Evolutionary conservation across 2,888 invertebrate species (phyloP).

Genomic region (Drosophila paracracens): DNA sequence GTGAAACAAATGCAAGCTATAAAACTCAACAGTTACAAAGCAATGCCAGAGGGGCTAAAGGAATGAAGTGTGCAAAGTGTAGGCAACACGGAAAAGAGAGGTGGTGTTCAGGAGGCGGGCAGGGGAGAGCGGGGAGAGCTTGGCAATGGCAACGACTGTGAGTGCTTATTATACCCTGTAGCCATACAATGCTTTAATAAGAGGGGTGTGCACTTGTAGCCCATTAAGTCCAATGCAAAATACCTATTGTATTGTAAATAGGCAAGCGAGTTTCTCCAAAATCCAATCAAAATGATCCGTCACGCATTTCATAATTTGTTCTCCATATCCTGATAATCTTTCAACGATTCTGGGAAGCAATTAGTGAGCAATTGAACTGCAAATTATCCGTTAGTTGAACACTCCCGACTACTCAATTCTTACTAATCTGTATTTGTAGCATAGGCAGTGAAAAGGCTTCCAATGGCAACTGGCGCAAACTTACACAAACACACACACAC

Average conservation of each 20-base stretch:
- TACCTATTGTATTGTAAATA: not conserved
- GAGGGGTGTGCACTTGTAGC: not conserved
- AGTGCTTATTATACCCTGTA: slow-evolving; percentile 45
- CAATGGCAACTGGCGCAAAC: slow-evolving; percentile 48
- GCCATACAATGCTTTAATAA: not conserved
- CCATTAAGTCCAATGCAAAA: not conserved
- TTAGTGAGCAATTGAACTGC: not conserved
- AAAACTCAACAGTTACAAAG: slow-evolving; percentile 78
- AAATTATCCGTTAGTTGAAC: slow-evolving; percentile 5
- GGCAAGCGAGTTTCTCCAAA: not conserved
- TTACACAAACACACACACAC: slow-evolving; percentile 19
- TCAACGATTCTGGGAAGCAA: too few species aligned
- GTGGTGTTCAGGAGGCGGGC: not conserved
- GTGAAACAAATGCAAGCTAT: slow-evolving; percentile 80
- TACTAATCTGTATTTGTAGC: slow-evolving; percentile 60
- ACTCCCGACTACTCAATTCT: not conserved
- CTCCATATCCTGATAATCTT: not conserved
- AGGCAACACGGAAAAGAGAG: not conserved
- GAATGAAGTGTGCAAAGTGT: slow-evolving; percentile 14
- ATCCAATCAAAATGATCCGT: not conserved
- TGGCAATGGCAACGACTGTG: slow-evolving; percentile 20
- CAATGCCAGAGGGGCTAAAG: slow-evolving; percentile 40
- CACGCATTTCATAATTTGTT: not conserved
- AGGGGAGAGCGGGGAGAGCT: not conserved
- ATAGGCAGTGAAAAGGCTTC: slow-evolving; percentile 58